A percentile compares a stretch with the other conserved stretches of the same genome.
These are phyloP conservation scores for Scopus umbretta DNA, from an alignment of 2,113 vertebrate species.

Conservation along the genomic window DNA sequence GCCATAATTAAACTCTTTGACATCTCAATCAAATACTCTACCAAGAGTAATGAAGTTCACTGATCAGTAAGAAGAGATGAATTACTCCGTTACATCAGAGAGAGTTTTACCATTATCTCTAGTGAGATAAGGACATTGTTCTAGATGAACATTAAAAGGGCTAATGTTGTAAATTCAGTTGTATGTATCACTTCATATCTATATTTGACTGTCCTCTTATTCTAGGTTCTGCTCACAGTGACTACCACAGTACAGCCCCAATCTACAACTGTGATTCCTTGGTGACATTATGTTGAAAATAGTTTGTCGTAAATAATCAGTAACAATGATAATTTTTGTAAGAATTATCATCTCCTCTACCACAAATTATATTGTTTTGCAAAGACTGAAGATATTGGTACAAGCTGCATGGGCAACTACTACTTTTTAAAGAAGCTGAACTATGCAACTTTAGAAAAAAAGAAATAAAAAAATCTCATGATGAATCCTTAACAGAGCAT, in stretches of 20 bases:
- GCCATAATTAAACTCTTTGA: neutral
- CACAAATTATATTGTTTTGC: neutral
- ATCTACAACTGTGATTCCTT: neutral
- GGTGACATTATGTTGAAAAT: neutral
- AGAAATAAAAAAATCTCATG: neutral
- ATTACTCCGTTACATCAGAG: neutral
- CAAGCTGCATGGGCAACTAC: neutral
- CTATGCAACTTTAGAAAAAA: neutral
- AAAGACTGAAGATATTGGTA: neutral
- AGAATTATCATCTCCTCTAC: neutral
- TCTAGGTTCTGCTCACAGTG: neutral
- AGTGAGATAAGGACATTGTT: neutral
- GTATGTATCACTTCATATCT: neutral
- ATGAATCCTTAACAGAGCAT: neutral
- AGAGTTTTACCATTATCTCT: neutral
- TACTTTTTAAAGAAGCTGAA: neutral
- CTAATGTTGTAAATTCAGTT: neutral
- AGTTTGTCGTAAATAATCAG: neutral
- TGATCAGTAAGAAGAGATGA: neutral
- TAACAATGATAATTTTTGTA: neutral
- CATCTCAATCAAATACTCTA: neutral
- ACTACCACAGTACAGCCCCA: neutral
- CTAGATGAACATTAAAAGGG: neutral
- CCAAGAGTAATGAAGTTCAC: neutral
- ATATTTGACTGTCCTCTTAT: neutral